Base-by-base conservation (phyloP, 2,888 invertebrate species). In the Caenorhabditis doughertyi region DNA sequence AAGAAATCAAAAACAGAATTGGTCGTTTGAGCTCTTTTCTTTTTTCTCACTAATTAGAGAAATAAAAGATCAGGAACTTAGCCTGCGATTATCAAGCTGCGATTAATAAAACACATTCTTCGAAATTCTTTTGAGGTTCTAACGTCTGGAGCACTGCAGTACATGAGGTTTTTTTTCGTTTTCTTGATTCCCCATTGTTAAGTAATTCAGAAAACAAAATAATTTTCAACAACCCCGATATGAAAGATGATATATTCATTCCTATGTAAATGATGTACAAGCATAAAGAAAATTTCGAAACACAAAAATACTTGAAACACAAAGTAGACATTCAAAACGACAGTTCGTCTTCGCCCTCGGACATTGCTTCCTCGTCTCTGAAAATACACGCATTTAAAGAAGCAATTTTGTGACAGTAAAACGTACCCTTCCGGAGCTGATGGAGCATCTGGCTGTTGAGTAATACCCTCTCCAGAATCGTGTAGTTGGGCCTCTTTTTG, bases 291-390 rank as follows among this genome's bases (percentile, higher is more conserved):
- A 4, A 32, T 4, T 9, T 32, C 5, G 5, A 18, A 47, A 47
- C n/a, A n/a, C n/a, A 18, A 13, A 47, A 47, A 47, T n/a, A 42
- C 5, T 42, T 13, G 8, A 16, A 42, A 13, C 5, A 42, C 9
- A 42, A 42, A 47, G n/a, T 1, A 47, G 18, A 18, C 5, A 13
- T 4, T 47, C 13, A 76, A 39, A 77, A 77, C 3, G 77, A 53
- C 11, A 77, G 9, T 18, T 77, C 77, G 27, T 77, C 77, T 35
- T 77, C 77, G 9, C 77, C 77, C 25, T 77, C 77, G 13, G 77
- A 77, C 77, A 77, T 77, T 29, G 62, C 62, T 3, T 60, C 77
- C 2, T 62, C 62, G 44, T 51, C 58, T 18, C 72, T 72, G 72
- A 35, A 71, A 71, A 18, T n/a, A n/a, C n/a, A n/a, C n/a, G n/a